Evolutionary conservation across 2,888 invertebrate species (phyloP), one percentile per base, ranked within the genome.

Genomic region (Lingula anatina): DNA sequence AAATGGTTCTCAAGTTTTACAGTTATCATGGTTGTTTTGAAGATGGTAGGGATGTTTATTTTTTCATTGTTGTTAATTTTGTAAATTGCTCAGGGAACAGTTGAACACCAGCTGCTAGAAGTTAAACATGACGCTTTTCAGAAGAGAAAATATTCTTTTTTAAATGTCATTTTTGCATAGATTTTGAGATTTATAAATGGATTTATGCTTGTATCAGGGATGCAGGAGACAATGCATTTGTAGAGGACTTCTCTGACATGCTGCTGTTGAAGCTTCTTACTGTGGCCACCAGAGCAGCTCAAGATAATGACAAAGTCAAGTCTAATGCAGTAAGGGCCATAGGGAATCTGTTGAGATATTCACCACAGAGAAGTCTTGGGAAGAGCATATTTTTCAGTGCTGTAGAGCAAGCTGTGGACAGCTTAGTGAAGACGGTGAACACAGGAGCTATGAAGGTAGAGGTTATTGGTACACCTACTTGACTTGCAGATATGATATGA

Each of bases 281-380:
- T 64, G 83, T 83, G 54, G 84, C 86, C 65, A 81, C 86, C 1
- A 79, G 81, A 46, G 84, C 85, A 41, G 83, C 86, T 43, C 78
- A 77, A 45, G 88, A 89, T 56, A 86, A 85, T 59, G 90, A 90
- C 78, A 90, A 89, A 81, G 87, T 91, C 48, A 83, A 85, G 79
- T 86, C 85, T 75, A 91, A 90, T 73, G 86, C 86, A 0, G 87
- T 89, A 0, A 81, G 93, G 44, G 86, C 88, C 0, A 77, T 92
- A 12, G 93, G 93, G 1, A 90, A 88, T 73, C 80, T 91, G 26
- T 75, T 92, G 51, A 81, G 86, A 20, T 78, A 90, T 46, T 76
- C 88, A 47, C 67, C 72, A 1, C 54, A 53, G 7, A 56, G 60
- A 43, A 60, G 64, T 48, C 54, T 66, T 25, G 79, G 81, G 60